Evolutionary conservation across 2,113 vertebrate species (phyloP).

Genomic region (Cnemophilus loriae): DNA sequence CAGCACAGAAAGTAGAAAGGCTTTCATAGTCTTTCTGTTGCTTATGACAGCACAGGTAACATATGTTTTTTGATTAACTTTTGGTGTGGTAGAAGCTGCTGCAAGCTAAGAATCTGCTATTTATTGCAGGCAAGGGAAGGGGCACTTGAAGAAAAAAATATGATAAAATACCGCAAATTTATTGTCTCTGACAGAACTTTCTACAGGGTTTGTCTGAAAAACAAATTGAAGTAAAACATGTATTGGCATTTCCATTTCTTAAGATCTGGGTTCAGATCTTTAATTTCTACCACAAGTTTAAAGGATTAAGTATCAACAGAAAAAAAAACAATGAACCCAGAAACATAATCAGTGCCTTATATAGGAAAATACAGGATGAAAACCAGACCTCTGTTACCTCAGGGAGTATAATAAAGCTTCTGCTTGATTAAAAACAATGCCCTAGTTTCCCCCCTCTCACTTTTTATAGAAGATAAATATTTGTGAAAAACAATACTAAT

Average conservation of each 20-base stretch:
- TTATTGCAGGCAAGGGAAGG: background rate
- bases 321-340: background rate
- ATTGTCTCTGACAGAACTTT: background rate
- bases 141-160: background rate
- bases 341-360: background rate
- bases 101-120: background rate
- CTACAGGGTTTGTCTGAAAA: background rate
- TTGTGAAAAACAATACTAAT: background rate
- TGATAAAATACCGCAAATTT: background rate
- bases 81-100: background rate
- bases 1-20: background rate
- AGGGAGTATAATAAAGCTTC: background rate
- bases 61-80: conserved; percentile 40
- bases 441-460: background rate
- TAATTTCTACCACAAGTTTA: background rate
- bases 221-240: background rate
- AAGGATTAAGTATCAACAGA: background rate
- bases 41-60: conserved; percentile 4
- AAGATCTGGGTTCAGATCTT: background rate
- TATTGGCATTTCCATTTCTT: background rate
- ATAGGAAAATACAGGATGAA: background rate
- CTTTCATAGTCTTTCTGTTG: background rate
- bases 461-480: background rate
- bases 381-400: background rate
- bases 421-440: background rate